A percentile compares a stretch with the other conserved stretches of the same genome.
Conservation (phyloP, 1,140 invertebrate genomes). For the Microplitis mediator region DNA sequence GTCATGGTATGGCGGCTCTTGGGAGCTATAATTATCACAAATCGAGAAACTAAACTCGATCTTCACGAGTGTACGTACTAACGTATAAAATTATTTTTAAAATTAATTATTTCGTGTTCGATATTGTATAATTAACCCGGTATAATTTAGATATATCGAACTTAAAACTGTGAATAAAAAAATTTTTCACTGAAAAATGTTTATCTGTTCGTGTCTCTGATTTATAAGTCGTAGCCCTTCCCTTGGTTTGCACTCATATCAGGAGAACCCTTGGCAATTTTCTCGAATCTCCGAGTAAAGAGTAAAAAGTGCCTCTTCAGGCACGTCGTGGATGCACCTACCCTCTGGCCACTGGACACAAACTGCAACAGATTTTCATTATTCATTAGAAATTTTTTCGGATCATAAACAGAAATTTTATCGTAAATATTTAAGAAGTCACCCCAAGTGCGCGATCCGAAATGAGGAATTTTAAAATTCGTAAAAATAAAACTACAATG, state of each 20-base stretch:
- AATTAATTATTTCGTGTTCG: not conserved
- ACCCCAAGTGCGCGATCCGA: no score
- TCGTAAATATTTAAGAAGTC: no score
- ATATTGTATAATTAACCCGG: not conserved
- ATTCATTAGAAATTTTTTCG: no score
- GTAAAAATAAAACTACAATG: no score
- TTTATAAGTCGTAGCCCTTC: conserved; percentile 38
- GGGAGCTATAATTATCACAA: conserved; percentile 23
- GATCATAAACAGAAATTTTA: no score
- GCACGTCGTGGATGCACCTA: conserved; percentile 66
- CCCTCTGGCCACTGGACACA: conserved; percentile 88
- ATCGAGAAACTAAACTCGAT: conserved; percentile 10
- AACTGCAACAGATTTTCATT: conserved; percentile 68
- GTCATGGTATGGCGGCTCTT: conserved; percentile 51
- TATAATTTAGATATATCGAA: not conserved
- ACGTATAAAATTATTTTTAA: no score
- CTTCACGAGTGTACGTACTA: not conserved
- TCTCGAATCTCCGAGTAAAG: conserved; percentile 57
- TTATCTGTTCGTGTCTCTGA: conserved; percentile 31
- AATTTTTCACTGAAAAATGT: conserved; percentile 19
- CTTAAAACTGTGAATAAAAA: conserved; percentile 27
- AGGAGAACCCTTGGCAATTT: conserved; percentile 57
- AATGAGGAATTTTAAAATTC: no score
- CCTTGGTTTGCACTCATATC: conserved; percentile 42
- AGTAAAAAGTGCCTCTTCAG: conserved; percentile 57